Conservation (phyloP, 2,113 vertebrate species). For the Acanthisitta chloris region DNA sequence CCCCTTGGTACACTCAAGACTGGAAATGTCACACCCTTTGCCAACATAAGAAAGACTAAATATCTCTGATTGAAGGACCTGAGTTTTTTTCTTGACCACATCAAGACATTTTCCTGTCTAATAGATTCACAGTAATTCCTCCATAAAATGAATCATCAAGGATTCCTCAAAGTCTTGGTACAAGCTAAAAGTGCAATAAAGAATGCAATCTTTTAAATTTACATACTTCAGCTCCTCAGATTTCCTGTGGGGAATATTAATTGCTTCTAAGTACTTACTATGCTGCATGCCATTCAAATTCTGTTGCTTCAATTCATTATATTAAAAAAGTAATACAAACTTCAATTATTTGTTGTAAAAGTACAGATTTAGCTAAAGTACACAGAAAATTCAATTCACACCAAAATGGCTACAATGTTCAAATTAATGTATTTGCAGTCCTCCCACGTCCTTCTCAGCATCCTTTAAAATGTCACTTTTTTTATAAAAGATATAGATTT, state of each 20-base stretch:
- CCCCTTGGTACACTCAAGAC: neutral
- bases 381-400: neutral
- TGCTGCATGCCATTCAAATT: neutral
- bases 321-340: conserved; percentile 2
- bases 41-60: neutral
- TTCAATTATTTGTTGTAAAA: neutral
- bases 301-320: conserved; percentile 3
- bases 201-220: neutral
- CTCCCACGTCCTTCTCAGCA: neutral
- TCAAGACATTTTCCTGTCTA: neutral
- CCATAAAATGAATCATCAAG: neutral
- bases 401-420: neutral
- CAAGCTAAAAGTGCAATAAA: neutral
- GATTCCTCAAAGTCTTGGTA: neutral
- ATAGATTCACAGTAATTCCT: neutral
- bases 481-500: neutral
- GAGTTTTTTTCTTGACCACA: neutral
- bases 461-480: neutral
- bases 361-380: neutral
- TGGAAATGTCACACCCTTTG: neutral
- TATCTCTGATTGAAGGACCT: neutral
- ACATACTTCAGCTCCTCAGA: neutral
- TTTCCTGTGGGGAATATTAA: conserved; percentile 27
- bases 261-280: neutral
- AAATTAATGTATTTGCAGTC: neutral